Evolutionary conservation across 2,888 invertebrate genomes (phyloP).

Genomic region (Cosmorhoe ocellata): DNA sequence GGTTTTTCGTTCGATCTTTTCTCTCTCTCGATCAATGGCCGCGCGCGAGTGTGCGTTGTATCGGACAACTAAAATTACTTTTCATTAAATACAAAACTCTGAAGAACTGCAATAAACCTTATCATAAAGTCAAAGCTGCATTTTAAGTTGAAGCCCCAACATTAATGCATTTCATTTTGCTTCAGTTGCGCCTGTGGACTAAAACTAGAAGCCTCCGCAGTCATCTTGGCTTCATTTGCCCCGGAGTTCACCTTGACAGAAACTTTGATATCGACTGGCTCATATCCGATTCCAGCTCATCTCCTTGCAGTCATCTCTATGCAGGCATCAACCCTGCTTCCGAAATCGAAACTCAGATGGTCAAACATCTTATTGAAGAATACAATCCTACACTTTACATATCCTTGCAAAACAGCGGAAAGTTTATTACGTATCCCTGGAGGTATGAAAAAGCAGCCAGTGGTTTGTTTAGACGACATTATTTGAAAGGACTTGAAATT

Average conservation of each 20-base stretch:
- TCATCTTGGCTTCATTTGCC: constrained; percentile 70
- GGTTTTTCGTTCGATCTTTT: too few relatives aligned
- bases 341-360: constrained; percentile 84
- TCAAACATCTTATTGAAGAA: constrained; percentile 80
- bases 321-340: constrained; percentile 84
- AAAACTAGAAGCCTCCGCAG: constrained; percentile 82
- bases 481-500: constrained; percentile 58
- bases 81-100: too few relatives aligned
- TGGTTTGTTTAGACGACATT: constrained; percentile 61
- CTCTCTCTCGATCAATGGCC: too few relatives aligned
- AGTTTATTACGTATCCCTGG: constrained; percentile 86
- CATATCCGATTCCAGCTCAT: constrained; percentile 79
- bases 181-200: constrained; percentile 85
- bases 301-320: constrained; percentile 84
- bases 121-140: too few relatives aligned
- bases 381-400: constrained; percentile 83
- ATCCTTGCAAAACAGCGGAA: constrained; percentile 89
- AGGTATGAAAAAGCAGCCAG: constrained; percentile 79
- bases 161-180: constrained; percentile 23
- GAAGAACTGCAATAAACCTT: too few relatives aligned
- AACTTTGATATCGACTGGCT: constrained; percentile 89
- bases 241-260: constrained; percentile 88
- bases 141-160: too few relatives aligned
- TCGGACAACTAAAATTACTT: too few relatives aligned
- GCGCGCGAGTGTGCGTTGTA: too few relatives aligned